Conservation (phyloP, 2,888 invertebrate species). For the Campaea margaritaria region DNA sequence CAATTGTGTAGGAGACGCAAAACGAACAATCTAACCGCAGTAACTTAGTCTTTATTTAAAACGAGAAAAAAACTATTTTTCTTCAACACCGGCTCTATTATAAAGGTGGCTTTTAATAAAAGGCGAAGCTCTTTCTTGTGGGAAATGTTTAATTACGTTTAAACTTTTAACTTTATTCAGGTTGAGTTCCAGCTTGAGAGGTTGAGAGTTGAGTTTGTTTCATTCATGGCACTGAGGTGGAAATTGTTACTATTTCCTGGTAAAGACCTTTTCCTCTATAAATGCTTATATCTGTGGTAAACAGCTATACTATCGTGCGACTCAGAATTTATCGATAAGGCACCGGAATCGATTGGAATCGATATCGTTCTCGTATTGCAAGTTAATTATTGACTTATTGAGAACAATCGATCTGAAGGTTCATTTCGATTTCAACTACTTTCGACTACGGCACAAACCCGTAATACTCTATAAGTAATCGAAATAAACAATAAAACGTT, state of each 20-base stretch:
- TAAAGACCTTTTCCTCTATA: not conserved
- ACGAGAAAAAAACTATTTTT: conserved; percentile 12
- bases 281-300: not conserved
- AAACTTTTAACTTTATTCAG: conserved; percentile 29
- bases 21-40: conserved; percentile 1
- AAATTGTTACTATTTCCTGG: conserved; percentile 3
- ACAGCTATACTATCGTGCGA: too few species aligned
- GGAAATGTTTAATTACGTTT: conserved; percentile 35
- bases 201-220: not conserved
- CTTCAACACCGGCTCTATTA: conserved; percentile 7
- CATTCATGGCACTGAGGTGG: not conserved
- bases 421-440: too few species aligned
- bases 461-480: too few species aligned
- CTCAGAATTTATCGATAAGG: too few species aligned
- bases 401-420: too few species aligned
- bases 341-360: too few species aligned
- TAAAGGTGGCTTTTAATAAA: conserved; percentile 19
- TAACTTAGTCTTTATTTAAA: conserved; percentile 2
- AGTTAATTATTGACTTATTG: too few species aligned
- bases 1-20: conserved; percentile 2
- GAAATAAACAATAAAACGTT: too few species aligned
- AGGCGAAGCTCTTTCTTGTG: conserved; percentile 26
- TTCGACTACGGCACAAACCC: too few species aligned
- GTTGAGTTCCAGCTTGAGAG: conserved; percentile 2
- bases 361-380: too few species aligned